Evolutionary conservation across 2,888 invertebrate species (phyloP).

Genomic region (Andricus quercusramuli): DNA sequence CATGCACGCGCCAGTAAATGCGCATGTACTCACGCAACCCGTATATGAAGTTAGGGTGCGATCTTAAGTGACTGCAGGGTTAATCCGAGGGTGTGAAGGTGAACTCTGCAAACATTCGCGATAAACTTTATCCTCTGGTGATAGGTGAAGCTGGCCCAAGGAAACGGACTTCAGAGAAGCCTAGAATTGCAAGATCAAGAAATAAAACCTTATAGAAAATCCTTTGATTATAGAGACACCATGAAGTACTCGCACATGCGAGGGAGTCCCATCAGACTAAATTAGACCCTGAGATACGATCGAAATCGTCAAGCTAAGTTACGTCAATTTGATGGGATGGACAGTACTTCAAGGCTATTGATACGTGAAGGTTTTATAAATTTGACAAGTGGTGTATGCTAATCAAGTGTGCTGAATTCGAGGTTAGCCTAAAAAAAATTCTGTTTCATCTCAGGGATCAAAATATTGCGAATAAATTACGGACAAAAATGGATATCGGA

Average conservation of each 20-base stretch:
- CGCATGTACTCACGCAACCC: conserved; percentile 16
- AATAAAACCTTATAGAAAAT: not conserved
- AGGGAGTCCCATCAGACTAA: not conserved
- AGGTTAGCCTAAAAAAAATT: not conserved
- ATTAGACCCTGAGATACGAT: not conserved
- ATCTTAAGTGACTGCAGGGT: conserved; percentile 27
- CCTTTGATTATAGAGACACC: not conserved
- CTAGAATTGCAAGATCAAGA: not conserved
- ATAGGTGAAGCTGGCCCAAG: not conserved
- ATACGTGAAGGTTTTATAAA: not conserved
- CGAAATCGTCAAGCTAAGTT: not conserved
- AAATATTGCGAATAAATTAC: too few relatives aligned
- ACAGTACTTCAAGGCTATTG: not conserved
- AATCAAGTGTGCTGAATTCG: not conserved
- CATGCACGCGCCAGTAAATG: conserved; percentile 38
- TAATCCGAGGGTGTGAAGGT: conserved; percentile 20
- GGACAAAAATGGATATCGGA: too few relatives aligned
- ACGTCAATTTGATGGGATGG: not conserved
- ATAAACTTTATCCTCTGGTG: not conserved
- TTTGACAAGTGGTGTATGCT: not conserved
- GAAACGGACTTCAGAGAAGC: not conserved
- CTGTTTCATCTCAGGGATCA: too few relatives aligned
- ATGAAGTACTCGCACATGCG: not conserved
- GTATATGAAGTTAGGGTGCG: conserved; percentile 33
- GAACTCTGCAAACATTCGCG: conserved; percentile 27